phyloP scores from a whole-genome alignment of 2,113 vertebrate species.

The Bufo bufo region DNA sequence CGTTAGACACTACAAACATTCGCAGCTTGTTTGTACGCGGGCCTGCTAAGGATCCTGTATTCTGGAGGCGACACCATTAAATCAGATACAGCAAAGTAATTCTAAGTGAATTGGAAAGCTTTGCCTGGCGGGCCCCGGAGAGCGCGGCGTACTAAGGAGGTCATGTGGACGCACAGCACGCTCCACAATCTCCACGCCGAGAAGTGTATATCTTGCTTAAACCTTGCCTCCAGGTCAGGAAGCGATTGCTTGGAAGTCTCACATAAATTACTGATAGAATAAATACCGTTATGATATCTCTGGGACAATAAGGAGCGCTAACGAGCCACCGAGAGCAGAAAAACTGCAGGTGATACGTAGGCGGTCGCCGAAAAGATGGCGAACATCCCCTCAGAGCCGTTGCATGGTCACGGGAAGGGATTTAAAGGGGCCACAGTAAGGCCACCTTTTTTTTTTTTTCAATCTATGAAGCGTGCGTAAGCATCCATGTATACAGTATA shows the following conservation, averaged over 20 bases:
- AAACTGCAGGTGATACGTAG: background rate
- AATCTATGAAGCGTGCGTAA: too few species aligned
- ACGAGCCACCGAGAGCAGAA: background rate
- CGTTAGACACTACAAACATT: background rate
- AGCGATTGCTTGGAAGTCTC: constrained; percentile 29
- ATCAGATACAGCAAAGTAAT: constrained; percentile 40
- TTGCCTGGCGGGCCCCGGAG: constrained; percentile 11
- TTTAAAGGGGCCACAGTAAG: background rate
- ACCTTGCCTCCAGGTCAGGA: constrained; percentile 41
- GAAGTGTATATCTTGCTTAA: constrained; percentile 46
- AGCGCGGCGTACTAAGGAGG: constrained; percentile 24
- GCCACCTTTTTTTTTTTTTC: background rate
- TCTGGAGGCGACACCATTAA: constrained; percentile 28
- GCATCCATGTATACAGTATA: too few species aligned
- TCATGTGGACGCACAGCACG: constrained; percentile 10
- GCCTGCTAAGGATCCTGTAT: constrained; percentile 23
- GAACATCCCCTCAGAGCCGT: background rate
- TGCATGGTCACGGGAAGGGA: background rate
- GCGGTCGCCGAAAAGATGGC: background rate
- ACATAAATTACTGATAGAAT: constrained; percentile 45
- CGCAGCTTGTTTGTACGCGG: constrained; percentile 31
- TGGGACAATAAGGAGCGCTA: constrained; percentile 29
- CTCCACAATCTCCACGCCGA: constrained; percentile 18
- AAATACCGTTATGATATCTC: constrained; percentile 39
- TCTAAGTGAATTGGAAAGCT: constrained; percentile 52